Percentiles rank a stretch among this genome's conserved stretches.
These are phyloP conservation scores for Oncorhynchus tshawytscha DNA, from an alignment of 2,113 vertebrate species.

Conservation along the genomic window DNA sequence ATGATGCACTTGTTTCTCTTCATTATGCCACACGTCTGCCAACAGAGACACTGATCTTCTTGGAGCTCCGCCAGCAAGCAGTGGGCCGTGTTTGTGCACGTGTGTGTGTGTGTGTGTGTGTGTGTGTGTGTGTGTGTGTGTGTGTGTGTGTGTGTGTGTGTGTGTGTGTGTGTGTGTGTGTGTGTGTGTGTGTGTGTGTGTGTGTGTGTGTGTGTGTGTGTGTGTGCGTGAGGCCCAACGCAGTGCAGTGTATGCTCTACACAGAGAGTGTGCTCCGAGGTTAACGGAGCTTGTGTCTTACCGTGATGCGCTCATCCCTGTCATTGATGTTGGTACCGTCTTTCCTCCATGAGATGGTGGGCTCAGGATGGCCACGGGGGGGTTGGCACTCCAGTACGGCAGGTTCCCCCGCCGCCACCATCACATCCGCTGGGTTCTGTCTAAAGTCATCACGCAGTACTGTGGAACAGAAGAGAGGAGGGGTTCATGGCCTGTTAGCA, in stretches of 20 bases:
- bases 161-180: neutral
- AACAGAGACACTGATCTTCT: neutral
- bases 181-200: neutral
- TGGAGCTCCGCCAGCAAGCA: neutral
- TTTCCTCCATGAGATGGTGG: slow-evolving; percentile 94
- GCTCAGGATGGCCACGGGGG: slow-evolving; percentile 91
- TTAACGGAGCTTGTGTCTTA: slow-evolving; percentile 57
- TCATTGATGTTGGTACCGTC: slow-evolving; percentile 85
- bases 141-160: neutral
- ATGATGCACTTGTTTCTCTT: slow-evolving; percentile 11
- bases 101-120: neutral
- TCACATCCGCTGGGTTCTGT: slow-evolving; percentile 90
- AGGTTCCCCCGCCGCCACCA: slow-evolving; percentile 91
- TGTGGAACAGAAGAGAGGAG: slow-evolving; percentile 45
- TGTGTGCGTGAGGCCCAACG: neutral
- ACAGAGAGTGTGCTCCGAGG: no score
- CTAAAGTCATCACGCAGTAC: slow-evolving; percentile 94
- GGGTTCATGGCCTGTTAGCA: neutral
- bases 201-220: neutral
- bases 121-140: neutral
- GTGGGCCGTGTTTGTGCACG: neutral
- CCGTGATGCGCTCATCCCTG: slow-evolving; percentile 88
- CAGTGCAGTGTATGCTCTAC: no score
- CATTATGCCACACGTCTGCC: slow-evolving; percentile 12
- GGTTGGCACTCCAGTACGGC: slow-evolving; percentile 94